Conservation (phyloP, 2,113 vertebrate genomes). For the Alces alces region DNA sequence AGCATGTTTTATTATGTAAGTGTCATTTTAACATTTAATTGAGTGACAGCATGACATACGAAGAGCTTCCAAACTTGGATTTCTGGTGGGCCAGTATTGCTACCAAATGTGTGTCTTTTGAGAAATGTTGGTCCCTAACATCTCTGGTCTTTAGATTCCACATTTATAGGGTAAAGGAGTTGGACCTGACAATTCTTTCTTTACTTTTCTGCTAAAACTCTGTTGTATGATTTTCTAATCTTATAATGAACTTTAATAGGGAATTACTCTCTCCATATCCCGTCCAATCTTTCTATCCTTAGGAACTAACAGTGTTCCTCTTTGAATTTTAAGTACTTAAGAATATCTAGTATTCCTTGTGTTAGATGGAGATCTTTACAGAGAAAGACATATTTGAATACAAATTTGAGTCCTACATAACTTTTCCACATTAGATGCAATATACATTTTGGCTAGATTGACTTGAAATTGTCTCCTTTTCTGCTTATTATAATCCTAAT, state of each 20-base stretch:
- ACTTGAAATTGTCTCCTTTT: not conserved
- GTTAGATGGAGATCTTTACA: not conserved
- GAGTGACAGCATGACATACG: not conserved
- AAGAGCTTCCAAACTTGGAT: not conserved
- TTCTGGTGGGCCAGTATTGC: not conserved
- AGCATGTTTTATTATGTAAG: not conserved
- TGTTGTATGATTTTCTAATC: not conserved
- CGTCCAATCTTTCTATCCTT: not conserved
- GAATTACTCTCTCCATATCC: not conserved
- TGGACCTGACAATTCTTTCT: not conserved
- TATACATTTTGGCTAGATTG: not conserved
- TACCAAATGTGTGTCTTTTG: not conserved
- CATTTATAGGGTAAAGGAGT: not conserved
- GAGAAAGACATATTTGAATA: not conserved
- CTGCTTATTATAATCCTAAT: not conserved
- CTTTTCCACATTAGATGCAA: not conserved
- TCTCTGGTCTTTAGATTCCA: not conserved
- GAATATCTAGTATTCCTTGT: not conserved
- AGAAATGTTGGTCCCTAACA: not conserved
- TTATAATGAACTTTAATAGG: not conserved
- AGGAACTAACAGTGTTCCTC: not conserved
- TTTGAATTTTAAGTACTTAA: not conserved
- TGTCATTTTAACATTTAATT: not conserved
- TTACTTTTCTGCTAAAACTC: not conserved
- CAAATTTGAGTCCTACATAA: not conserved